phyloP scores from a whole-genome alignment of 2,113 vertebrate genomes.

The Panthera tigris region DNA sequence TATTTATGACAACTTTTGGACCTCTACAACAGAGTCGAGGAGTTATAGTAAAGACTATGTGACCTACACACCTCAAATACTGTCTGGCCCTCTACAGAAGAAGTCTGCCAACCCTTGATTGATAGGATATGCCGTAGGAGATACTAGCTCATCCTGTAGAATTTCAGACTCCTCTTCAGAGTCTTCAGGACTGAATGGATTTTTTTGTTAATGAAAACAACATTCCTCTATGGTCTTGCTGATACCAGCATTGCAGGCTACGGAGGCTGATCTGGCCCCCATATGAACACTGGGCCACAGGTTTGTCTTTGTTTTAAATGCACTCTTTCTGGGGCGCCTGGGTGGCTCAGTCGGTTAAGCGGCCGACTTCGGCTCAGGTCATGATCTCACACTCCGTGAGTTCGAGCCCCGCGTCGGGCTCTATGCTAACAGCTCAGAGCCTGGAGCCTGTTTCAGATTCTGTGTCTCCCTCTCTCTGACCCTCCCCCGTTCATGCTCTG shows the following conservation, averaged over 20 bases:
- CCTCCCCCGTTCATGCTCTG: too few species aligned
- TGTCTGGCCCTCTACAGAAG: not conserved
- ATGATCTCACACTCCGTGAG: too few species aligned
- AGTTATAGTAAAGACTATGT: not conserved
- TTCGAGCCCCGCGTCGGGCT: too few species aligned
- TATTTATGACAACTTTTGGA: not conserved
- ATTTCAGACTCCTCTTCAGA: not conserved
- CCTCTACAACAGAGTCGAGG: not conserved
- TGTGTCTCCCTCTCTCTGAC: too few species aligned
- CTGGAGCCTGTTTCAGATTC: too few species aligned
- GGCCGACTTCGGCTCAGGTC: too few species aligned
- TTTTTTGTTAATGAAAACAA: not conserved
- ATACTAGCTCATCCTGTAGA: not conserved
- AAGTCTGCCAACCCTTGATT: not conserved
- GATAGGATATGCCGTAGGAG: not conserved
- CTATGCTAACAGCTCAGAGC: too few species aligned
- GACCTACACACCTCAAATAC: not conserved
- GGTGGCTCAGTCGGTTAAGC: too few species aligned
- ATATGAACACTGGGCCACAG: not conserved
- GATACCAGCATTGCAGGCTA: not conserved
- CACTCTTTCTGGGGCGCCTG: not conserved
- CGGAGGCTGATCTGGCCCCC: not conserved
- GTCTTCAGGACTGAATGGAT: not conserved
- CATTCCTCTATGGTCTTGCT: not conserved
- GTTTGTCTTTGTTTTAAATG: constrained; percentile 1